Evolutionary conservation across 2,113 vertebrate species (phyloP), one percentile per base, ranked within the genome.

Genomic region (Lontra canadensis): DNA sequence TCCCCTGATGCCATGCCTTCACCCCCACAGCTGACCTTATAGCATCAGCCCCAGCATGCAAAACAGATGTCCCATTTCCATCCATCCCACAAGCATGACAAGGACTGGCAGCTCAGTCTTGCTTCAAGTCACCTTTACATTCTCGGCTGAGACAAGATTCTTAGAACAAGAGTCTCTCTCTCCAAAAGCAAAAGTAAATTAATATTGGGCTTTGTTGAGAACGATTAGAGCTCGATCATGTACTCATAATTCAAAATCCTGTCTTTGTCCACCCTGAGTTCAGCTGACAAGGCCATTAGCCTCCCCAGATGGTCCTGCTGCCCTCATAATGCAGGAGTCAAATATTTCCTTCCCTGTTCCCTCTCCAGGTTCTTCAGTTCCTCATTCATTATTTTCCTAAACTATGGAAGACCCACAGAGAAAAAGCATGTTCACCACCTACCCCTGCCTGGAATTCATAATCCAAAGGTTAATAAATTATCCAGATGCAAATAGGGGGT

Each of bases 391-490:
- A 63, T 88, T 65, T 90, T 80, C 61, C 79, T 5, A 82, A 83
- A 94, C 52, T 93, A 55, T 31, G 6, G 80, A 96, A 94, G 59
- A 74, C 26, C 21, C 71, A 25, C 7, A 63, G 81, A 90, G 57
- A 57, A 91, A 59, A 91, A 79, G 25, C 34, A 88, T 29, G 18
- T 34, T 93, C 47, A 29, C 59, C 39, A 61, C 23, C n/a, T 6
- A 87, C 25, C 74, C 14, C 67, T 79, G 49, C 47, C 49, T 52
- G 61, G 39, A 94, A n/a, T 15, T 76, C 23, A 61, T 29, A 89
- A 93, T 83, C 55, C n/a, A 57, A 95, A 78, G 93, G 65, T 93
- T 97, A 89, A 91, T 78, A 91, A 94, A 88, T 84, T 89, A 91
- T 91, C 81, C 94, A 78, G 52, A 83, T 93, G 42, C 67, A 87